Base-by-base conservation (phyloP, 2,888 invertebrate genomes). In the Dilophus febrilis region DNA sequence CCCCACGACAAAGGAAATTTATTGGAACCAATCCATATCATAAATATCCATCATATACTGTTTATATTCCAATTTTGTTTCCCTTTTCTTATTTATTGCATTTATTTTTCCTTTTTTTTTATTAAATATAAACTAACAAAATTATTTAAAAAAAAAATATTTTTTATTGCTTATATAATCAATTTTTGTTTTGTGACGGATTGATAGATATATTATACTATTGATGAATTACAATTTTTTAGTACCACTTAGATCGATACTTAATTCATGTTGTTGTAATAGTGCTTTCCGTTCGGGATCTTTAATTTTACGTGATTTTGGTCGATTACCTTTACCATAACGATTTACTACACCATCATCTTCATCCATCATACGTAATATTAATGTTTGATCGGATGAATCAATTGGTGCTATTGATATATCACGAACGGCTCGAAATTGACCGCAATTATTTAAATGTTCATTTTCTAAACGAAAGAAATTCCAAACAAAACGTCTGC, bases 391-490 rank as follows among this genome's bases (percentile, higher is more conserved):
- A 68, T 94, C 92, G 7, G 87, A 87, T 32, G 90, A 86, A 63
- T 91, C 85, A 36, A 92, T 72, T 2, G 92, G 92, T 33, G 90
- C 91, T 37, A 94, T 88, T 0, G 88, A 90, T 46, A 98, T 98
- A 64, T 98, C 98, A 5, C 98, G 68, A 1, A 98, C 97, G 8
- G 98, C 98, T 53, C 98, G 71, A 71, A 98, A 98, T 66, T 87
- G 85, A 60, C 98, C 98, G 66, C 97, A 97, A 66, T 98, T 99
- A 67, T 98, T 98, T 31, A 98, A 67, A 61, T 98, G 98, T 58
- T 98, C 98, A 68, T 98, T 98, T 67, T 98, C 98, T 53, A 98
- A 62, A 0, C 98, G 95, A 70, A 98, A 95, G 65, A 91, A 98
- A 65, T 98, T 98, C 98, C 98, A 98, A 35, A 98, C 77, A 64